These are phyloP conservation scores for Volucella zonaria DNA, from an alignment of 2,888 invertebrate genomes.

Conservation along the genomic window DNA sequence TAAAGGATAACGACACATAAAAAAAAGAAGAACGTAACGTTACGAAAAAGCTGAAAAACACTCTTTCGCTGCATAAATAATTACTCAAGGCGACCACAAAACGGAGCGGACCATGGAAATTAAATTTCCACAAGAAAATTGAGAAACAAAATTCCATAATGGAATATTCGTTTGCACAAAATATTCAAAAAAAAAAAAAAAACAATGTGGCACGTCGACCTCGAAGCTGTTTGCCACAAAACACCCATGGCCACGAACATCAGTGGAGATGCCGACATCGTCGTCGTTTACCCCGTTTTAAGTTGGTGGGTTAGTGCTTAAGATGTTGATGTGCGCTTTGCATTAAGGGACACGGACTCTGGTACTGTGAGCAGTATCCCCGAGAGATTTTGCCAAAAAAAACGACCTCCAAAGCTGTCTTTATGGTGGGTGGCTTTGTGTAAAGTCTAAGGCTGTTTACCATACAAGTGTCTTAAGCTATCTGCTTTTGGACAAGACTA, in stretches of 20 bases:
- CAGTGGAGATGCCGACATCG: background rate
- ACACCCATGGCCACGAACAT: background rate
- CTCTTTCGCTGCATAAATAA: conserved; percentile 62
- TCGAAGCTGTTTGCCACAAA: conserved; percentile 4
- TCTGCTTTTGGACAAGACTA: too few species aligned
- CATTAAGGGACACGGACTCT: background rate
- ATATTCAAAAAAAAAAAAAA: conserved; percentile 7
- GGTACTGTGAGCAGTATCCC: conserved; percentile 22
- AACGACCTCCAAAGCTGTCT: background rate
- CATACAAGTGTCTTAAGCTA: too few species aligned
- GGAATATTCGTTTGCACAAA: conserved; percentile 43
- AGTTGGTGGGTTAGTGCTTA: conserved; percentile 2
- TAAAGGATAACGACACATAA: background rate
- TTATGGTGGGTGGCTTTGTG: background rate
- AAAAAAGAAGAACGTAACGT: background rate
- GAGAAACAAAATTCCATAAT: conserved; percentile 53
- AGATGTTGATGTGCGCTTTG: background rate
- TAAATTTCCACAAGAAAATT: conserved; percentile 61
- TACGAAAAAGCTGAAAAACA: conserved; percentile 14
- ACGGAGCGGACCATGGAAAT: conserved; percentile 52
- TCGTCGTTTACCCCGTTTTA: background rate
- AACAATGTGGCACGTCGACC: conserved; percentile 35
- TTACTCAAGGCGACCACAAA: conserved; percentile 55
- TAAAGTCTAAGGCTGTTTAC: too few species aligned
- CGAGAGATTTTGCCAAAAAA: background rate